These are phyloP conservation scores for Dryococelus australis DNA, from an alignment of 2,888 invertebrate species.

Conservation along the genomic window DNA sequence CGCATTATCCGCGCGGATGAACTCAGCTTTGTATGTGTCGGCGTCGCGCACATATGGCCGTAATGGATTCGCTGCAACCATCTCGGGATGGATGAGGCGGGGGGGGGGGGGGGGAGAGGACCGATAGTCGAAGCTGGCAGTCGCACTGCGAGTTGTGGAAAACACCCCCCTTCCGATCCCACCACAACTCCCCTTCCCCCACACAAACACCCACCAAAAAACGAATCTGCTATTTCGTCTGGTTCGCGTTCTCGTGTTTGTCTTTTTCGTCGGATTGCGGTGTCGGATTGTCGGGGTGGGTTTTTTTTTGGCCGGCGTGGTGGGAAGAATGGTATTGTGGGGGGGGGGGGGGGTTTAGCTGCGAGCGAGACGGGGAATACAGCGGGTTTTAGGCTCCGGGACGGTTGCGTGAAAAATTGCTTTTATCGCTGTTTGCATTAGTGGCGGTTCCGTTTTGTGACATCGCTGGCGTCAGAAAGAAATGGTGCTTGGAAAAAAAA, in stretches of 20 bases:
- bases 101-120: too few species aligned
- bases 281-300: neutral
- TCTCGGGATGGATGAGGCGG: too few species aligned
- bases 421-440: slow-evolving; percentile 16
- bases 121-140: neutral
- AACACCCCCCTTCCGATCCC: neutral
- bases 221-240: neutral
- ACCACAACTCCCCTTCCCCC: too few species aligned
- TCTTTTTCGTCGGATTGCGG: neutral
- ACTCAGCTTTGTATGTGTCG: neutral
- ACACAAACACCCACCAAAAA: neutral
- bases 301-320: neutral
- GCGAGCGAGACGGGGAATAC: neutral
- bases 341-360: neutral
- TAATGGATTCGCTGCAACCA: neutral
- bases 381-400: neutral
- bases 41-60: neutral
- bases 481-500: neutral
- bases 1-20: slow-evolving; percentile 6
- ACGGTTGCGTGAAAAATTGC: neutral
- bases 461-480: neutral
- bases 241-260: neutral
- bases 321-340: too few species aligned
- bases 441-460: slow-evolving; percentile 10
- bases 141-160: neutral